Conservation (phyloP, 2,888 invertebrate species). For the Cheilosia pagana region DNA sequence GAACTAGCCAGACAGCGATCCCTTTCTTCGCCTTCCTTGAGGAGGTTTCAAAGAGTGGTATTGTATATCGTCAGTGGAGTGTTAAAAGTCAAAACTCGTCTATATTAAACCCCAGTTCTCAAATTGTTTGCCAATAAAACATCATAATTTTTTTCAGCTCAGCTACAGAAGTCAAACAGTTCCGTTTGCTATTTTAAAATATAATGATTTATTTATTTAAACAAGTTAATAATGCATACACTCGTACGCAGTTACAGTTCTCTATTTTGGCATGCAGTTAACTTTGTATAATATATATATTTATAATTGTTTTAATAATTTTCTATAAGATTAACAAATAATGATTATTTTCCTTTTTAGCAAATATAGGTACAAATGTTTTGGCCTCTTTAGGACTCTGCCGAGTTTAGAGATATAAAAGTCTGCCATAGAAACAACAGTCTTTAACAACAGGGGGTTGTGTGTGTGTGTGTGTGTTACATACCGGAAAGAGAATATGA, state of each 20-base stretch:
- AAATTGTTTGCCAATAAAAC: too few species aligned
- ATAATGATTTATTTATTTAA: slow-evolving; percentile 64
- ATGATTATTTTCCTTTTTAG: slow-evolving; percentile 9
- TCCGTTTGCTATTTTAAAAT: slow-evolving; percentile 51
- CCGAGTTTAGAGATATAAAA: slow-evolving; percentile 24
- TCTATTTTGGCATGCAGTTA: slow-evolving; percentile 29
- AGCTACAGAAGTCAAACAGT: background rate
- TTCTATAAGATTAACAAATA: slow-evolving; percentile 41
- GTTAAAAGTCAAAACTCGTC: too few species aligned
- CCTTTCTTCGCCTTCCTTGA: too few species aligned
- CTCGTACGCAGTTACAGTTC: slow-evolving; percentile 26
- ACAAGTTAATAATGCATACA: slow-evolving; percentile 28
- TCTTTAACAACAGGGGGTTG: slow-evolving; percentile 50
- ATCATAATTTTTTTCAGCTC: too few species aligned
- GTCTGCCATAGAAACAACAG: slow-evolving; percentile 63
- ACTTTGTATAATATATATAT: slow-evolving; percentile 15
- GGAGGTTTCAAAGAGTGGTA: too few species aligned
- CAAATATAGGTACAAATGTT: slow-evolving; percentile 66
- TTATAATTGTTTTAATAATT: background rate
- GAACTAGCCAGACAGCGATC: too few species aligned
- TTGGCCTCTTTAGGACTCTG: slow-evolving; percentile 44
- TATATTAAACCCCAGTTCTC: too few species aligned
- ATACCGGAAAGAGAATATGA: slow-evolving; percentile 33
- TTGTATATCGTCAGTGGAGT: too few species aligned
- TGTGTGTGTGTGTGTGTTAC: slow-evolving; percentile 30